Conservation (phyloP, 2,113 vertebrate genomes). For the Triplophysa dalaica region DNA sequence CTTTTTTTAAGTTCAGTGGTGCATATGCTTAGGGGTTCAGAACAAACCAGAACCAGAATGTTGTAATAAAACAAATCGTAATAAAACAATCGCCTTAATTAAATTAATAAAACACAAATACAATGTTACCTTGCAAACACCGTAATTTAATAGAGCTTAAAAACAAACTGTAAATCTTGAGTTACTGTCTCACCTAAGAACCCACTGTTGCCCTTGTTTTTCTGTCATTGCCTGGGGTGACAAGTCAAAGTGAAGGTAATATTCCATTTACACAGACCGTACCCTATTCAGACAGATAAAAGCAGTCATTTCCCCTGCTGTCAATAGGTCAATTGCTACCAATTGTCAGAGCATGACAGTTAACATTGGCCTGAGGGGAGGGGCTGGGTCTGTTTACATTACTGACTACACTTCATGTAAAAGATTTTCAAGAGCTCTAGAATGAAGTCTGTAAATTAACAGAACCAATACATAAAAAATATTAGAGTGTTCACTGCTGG, state of each 20-base stretch:
- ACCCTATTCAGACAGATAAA: slow-evolving; percentile 54
- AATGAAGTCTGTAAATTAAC: background rate
- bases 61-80: background rate
- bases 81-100: background rate
- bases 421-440: too few relatives aligned
- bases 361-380: slow-evolving; percentile 42
- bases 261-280: slow-evolving; percentile 45
- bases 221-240: slow-evolving; percentile 45
- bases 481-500: background rate
- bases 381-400: slow-evolving; percentile 38
- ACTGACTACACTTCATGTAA: background rate
- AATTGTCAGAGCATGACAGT: slow-evolving; percentile 51
- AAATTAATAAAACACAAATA: background rate
- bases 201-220: background rate
- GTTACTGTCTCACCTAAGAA: background rate
- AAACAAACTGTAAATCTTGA: background rate
- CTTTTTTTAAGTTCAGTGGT: background rate
- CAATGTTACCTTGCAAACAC: background rate
- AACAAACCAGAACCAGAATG: background rate
- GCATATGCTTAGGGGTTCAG: background rate
- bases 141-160: too few relatives aligned
- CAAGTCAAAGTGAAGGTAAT: slow-evolving; percentile 41
- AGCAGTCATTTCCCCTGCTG: slow-evolving; percentile 56
- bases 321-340: slow-evolving; percentile 63
- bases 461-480: background rate